phyloP scores from a whole-genome alignment of 1,140 invertebrate species.

The Drosophila pseudoobscura region DNA sequence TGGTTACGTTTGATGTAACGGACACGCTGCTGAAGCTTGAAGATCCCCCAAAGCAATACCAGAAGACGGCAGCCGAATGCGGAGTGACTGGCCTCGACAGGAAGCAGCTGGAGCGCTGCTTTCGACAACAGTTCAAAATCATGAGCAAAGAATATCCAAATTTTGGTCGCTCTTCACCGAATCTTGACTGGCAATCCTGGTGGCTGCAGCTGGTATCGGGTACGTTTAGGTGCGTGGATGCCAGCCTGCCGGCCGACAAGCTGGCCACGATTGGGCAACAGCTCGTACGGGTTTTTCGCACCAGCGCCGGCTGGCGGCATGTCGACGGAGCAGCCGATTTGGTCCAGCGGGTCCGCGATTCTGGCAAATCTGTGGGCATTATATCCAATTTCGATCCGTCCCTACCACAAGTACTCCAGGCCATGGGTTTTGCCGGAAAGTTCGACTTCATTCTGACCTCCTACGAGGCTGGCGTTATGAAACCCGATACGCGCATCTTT shows the following conservation, averaged over 20 bases:
- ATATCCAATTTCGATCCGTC: slow-evolving; percentile 82
- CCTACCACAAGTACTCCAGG: slow-evolving; percentile 45
- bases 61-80: slow-evolving; percentile 86
- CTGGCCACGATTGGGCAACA: slow-evolving; percentile 48
- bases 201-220: slow-evolving; percentile 64
- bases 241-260: slow-evolving; percentile 22
- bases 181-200: slow-evolving; percentile 70
- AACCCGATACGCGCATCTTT: slow-evolving; percentile 71
- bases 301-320: slow-evolving; percentile 59
- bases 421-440: slow-evolving; percentile 52
- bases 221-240: slow-evolving; percentile 55
- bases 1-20: slow-evolving; percentile 95
- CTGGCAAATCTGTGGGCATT: slow-evolving; percentile 68
- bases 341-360: slow-evolving; percentile 49
- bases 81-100: slow-evolving; percentile 86
- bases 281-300: slow-evolving; percentile 57
- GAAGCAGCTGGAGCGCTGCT: slow-evolving; percentile 84
- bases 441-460: slow-evolving; percentile 80
- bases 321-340: slow-evolving; percentile 57
- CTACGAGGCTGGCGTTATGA: slow-evolving; percentile 71
- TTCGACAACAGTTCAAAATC: slow-evolving; percentile 62
- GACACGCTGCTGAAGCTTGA: slow-evolving; percentile 90
- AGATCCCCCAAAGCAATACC: slow-evolving; percentile 89
- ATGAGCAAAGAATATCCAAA: slow-evolving; percentile 64
- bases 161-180: slow-evolving; percentile 55